Evolutionary conservation across 2,888 invertebrate genomes (phyloP).

Genomic region (Leptopilina syphax): DNA sequence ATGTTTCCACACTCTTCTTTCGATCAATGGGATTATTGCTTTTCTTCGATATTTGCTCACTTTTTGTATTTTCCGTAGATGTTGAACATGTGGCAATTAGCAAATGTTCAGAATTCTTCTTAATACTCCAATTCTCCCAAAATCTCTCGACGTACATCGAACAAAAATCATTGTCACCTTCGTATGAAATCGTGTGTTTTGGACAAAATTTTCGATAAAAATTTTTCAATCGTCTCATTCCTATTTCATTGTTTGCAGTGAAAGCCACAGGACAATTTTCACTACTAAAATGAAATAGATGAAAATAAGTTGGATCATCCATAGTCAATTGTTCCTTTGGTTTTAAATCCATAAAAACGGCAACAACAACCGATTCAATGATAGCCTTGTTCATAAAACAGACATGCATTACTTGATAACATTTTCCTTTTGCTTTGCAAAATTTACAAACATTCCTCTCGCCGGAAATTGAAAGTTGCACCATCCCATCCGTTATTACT

Average conservation of each 20-base stretch:
- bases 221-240: not conserved
- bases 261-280: not conserved
- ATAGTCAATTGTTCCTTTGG: too few relatives aligned
- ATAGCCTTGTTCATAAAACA: too few relatives aligned
- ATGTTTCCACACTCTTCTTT: constrained; percentile 54
- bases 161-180: not conserved
- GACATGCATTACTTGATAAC: too few relatives aligned
- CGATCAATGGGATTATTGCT: constrained; percentile 48
- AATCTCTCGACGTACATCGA: not conserved
- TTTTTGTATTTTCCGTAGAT: not conserved
- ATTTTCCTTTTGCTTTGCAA: too few relatives aligned
- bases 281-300: too few relatives aligned
- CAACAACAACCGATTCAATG: too few relatives aligned
- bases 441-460: too few relatives aligned
- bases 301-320: too few relatives aligned
- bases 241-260: not conserved
- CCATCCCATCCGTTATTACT: too few relatives aligned
- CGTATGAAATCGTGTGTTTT: not conserved
- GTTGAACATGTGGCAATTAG: not conserved
- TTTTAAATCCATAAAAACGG: too few relatives aligned
- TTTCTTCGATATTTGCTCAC: not conserved
- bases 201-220: not conserved
- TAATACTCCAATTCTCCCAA: not conserved
- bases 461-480: too few relatives aligned
- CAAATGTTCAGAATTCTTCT: not conserved